Percentiles rank a stretch among this genome's conserved stretches.
Conservation (phyloP, 2,888 invertebrate species). For the Brachyptera putata region DNA sequence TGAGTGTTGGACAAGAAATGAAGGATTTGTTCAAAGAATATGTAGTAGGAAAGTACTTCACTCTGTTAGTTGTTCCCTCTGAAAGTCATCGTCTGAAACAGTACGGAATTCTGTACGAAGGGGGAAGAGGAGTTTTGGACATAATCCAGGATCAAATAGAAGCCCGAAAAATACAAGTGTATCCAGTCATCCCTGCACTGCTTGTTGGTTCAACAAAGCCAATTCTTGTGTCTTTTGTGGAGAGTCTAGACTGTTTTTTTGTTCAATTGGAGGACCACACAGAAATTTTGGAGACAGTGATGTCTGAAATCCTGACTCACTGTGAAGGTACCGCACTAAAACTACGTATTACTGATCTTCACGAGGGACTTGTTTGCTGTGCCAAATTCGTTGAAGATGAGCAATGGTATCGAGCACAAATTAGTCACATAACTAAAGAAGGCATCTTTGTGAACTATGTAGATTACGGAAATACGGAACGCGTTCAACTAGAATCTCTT, state of each 20-base stretch:
- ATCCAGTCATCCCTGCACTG: not conserved
- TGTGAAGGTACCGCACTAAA: constrained; percentile 50
- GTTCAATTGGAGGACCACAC: constrained; percentile 63
- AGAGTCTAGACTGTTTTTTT: constrained; percentile 68
- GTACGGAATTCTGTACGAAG: constrained; percentile 65
- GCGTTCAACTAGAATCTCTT: constrained; percentile 56
- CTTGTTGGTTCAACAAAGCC: constrained; percentile 11
- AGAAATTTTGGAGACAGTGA: constrained; percentile 58
- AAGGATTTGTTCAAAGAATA: constrained; percentile 68
- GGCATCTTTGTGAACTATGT: constrained; percentile 75
- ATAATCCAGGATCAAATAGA: constrained; percentile 35
- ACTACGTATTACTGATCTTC: constrained; percentile 45
- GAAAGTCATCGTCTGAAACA: constrained; percentile 69
- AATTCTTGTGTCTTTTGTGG: constrained; percentile 60
- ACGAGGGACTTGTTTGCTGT: constrained; percentile 63
- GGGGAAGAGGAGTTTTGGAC: constrained; percentile 26
- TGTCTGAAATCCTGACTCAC: constrained; percentile 60
- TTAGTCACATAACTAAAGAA: constrained; percentile 56
- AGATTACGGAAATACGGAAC: constrained; percentile 93
- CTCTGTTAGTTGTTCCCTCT: constrained; percentile 61
- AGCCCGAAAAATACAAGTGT: not conserved
- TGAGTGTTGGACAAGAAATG: constrained; percentile 53
- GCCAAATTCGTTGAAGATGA: constrained; percentile 76
- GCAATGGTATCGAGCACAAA: constrained; percentile 87
- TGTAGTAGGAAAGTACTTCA: constrained; percentile 58